Evolutionary conservation across 2,113 vertebrate genomes (phyloP).

Genomic region (Lutjanus erythropterus): DNA sequence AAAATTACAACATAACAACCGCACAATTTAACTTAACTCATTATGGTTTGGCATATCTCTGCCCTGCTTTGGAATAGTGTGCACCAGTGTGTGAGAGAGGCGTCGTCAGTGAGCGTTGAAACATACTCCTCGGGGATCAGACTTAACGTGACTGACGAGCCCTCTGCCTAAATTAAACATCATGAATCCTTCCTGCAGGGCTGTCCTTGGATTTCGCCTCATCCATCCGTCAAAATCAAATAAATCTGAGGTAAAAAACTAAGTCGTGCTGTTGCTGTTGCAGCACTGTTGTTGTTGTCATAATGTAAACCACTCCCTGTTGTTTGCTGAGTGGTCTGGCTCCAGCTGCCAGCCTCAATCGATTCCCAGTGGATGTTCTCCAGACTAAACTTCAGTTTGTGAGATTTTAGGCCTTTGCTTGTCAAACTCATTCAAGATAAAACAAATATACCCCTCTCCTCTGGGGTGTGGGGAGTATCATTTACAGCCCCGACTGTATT

Average conservation of each 20-base stretch:
- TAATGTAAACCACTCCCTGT: slow-evolving; percentile 23
- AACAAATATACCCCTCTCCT: slow-evolving; percentile 35
- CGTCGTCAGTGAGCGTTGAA: slow-evolving; percentile 10
- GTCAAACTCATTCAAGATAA: slow-evolving; percentile 29
- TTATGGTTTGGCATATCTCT: slow-evolving; percentile 57
- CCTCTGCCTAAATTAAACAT: not conserved
- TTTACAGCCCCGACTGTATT: not conserved
- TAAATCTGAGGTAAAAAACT: not conserved
- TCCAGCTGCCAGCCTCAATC: slow-evolving; percentile 25
- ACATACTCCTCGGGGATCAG: not conserved
- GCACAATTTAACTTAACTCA: slow-evolving; percentile 43
- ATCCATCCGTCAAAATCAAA: not conserved
- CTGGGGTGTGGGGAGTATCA: not conserved
- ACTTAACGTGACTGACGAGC: not conserved
- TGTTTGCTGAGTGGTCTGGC: slow-evolving; percentile 39
- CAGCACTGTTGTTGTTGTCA: not conserved
- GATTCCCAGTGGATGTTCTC: slow-evolving; percentile 46
- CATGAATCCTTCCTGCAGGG: not conserved
- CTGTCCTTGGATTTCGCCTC: not conserved
- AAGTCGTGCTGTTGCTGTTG: slow-evolving; percentile 9
- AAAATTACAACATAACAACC: slow-evolving; percentile 62
- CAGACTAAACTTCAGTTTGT: slow-evolving; percentile 51
- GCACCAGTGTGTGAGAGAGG: slow-evolving; percentile 3
- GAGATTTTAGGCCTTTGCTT: slow-evolving; percentile 22
- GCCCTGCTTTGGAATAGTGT: not conserved